phyloP scores from a whole-genome alignment of 2,113 vertebrate species.

The Zosterops pallidus region DNA sequence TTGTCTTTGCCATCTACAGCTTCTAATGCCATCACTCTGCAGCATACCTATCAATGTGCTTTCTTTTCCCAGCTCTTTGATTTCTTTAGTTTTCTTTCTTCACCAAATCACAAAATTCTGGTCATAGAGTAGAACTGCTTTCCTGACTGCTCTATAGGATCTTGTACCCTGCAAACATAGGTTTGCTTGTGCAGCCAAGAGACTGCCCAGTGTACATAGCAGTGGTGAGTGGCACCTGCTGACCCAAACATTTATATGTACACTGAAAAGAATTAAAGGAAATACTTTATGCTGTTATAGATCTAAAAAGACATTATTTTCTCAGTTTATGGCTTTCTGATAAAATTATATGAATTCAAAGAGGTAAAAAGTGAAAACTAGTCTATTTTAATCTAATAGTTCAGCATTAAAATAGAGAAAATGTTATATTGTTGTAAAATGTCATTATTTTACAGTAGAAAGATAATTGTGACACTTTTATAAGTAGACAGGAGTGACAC shows the following conservation, averaged over 20 bases:
- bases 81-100: neutral
- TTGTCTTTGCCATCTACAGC: neutral
- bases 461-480: neutral
- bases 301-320: neutral
- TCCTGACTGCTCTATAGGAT: neutral
- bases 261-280: neutral
- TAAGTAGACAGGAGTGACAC: neutral
- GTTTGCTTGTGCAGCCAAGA: neutral
- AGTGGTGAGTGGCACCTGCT: neutral
- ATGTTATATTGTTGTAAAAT: neutral
- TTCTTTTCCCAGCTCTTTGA: neutral
- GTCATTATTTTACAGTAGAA: neutral
- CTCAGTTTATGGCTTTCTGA: neutral
- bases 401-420: neutral
- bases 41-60: rapidly evolving
- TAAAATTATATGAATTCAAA: neutral
- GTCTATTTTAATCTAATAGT: neutral
- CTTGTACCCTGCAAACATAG: neutral
- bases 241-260: neutral
- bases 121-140: neutral
- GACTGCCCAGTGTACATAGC: neutral
- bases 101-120: neutral
- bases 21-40: neutral
- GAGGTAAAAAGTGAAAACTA: neutral
- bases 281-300: neutral